These are phyloP conservation scores for Epinephelus cyanopodus DNA, from an alignment of 2,113 vertebrate genomes.

Conservation along the genomic window DNA sequence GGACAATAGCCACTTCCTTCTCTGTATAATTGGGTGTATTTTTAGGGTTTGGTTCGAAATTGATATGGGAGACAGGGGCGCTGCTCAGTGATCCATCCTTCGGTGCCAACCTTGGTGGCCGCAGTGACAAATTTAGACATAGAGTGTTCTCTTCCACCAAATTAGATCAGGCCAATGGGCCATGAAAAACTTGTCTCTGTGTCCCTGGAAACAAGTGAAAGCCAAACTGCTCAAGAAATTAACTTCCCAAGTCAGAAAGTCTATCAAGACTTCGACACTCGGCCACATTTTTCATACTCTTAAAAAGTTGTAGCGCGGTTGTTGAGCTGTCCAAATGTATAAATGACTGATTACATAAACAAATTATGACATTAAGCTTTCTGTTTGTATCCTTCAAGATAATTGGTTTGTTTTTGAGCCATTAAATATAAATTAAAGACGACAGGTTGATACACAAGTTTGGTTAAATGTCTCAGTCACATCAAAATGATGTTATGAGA, in stretches of 20 bases:
- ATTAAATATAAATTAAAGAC: not conserved
- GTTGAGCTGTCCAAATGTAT: not conserved
- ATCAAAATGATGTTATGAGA: too few relatives aligned
- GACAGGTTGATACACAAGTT: not conserved
- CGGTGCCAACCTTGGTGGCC: slow-evolving; percentile 77
- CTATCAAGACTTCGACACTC: slow-evolving; percentile 33
- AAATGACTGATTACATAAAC: not conserved
- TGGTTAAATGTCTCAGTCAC: not conserved
- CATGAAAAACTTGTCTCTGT: slow-evolving; percentile 73
- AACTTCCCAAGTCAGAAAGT: slow-evolving; percentile 46
- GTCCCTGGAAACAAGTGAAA: slow-evolving; percentile 70
- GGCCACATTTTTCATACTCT: not conserved
- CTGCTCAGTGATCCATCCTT: slow-evolving; percentile 77
- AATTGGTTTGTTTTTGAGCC: not conserved
- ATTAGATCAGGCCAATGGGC: slow-evolving; percentile 79
- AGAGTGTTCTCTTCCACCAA: slow-evolving; percentile 71
- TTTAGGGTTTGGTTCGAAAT: slow-evolving; percentile 76
- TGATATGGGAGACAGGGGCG: slow-evolving; percentile 74
- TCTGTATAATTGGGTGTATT: slow-evolving; percentile 74
- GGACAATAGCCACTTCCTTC: slow-evolving; percentile 41
- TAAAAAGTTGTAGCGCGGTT: not conserved
- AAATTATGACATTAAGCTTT: not conserved
- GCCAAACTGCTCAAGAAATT: slow-evolving; percentile 58
- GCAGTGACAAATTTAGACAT: slow-evolving; percentile 80
- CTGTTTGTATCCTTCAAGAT: not conserved